These are phyloP conservation scores for Corythaeola cristata DNA, from an alignment of 2,113 vertebrate species.

Conservation along the genomic window DNA sequence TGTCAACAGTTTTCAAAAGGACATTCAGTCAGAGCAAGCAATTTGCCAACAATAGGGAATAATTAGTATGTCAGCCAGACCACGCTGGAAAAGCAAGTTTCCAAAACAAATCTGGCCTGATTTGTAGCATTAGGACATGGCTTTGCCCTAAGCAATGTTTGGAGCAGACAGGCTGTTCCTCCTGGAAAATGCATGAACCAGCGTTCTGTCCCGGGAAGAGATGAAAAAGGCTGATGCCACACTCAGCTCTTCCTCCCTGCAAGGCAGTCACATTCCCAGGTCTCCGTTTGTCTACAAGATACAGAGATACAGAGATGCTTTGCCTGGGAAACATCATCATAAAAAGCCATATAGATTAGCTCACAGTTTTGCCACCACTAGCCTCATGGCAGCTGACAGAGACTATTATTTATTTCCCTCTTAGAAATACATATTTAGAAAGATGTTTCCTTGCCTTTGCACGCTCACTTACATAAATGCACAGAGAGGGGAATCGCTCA, in stretches of 20 bases:
- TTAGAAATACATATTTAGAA: background rate
- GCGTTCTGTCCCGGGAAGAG: background rate
- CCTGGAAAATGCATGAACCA: background rate
- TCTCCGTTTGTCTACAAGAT: background rate
- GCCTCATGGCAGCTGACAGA: background rate
- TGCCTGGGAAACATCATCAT: background rate
- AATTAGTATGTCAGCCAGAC: conserved; percentile 1
- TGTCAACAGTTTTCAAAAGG: conserved; percentile 34
- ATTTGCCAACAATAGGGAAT: background rate
- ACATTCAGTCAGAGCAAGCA: background rate
- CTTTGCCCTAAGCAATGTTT: background rate
- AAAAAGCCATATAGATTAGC: background rate
- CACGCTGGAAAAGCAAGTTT: conserved; percentile 34
- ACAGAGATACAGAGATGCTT: background rate
- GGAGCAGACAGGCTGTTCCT: background rate
- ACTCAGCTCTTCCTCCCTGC: background rate
- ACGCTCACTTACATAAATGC: background rate
- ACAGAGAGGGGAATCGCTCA: background rate
- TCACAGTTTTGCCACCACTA: background rate
- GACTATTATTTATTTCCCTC: background rate
- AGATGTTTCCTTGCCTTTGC: background rate
- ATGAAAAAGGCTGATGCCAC: background rate
- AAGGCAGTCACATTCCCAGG: background rate
- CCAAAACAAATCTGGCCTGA: conserved; percentile 27
- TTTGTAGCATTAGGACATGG: background rate